Conservation (phyloP, 2,113 vertebrate genomes). For the Parotia lawesii region DNA sequence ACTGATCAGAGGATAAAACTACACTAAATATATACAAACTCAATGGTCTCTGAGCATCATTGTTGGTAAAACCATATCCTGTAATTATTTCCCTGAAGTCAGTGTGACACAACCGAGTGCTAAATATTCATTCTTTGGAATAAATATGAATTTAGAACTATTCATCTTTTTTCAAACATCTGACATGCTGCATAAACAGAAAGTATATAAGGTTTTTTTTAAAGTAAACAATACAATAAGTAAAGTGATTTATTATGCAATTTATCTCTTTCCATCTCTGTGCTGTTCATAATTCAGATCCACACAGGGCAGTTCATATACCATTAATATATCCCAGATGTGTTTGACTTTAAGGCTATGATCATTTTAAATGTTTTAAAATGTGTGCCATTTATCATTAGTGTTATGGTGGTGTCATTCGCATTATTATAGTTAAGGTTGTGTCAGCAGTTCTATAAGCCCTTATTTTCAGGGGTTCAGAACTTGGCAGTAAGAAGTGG, state of each 20-base stretch:
- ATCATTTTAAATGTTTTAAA: conserved; percentile 79
- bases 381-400: conserved; percentile 77
- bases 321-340: conserved; percentile 76
- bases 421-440: conserved; percentile 63
- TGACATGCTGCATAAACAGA: conserved; percentile 74
- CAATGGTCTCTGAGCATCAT: conserved; percentile 40
- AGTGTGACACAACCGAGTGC: conserved; percentile 49
- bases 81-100: conserved; percentile 70
- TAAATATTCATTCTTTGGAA: conserved; percentile 74
- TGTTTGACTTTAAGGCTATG: conserved; percentile 74
- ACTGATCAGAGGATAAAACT: conserved; percentile 57
- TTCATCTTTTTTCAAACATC: conserved; percentile 74
- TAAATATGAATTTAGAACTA: conserved; percentile 72
- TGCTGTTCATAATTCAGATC: conserved; percentile 76
- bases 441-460: conserved; percentile 66
- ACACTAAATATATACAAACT: conserved; percentile 42
- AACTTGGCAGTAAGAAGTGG: conserved; percentile 60
- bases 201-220: conserved; percentile 58
- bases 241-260: conserved; percentile 80
- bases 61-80: conserved; percentile 52
- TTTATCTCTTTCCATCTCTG: conserved; percentile 78
- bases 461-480: conserved; percentile 61
- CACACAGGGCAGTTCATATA: conserved; percentile 66
- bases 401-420: conserved; percentile 63
- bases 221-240: conserved; percentile 73